Evolutionary conservation across 2,113 vertebrate genomes (phyloP).

Genomic region (Neodon shergylaensis): DNA sequence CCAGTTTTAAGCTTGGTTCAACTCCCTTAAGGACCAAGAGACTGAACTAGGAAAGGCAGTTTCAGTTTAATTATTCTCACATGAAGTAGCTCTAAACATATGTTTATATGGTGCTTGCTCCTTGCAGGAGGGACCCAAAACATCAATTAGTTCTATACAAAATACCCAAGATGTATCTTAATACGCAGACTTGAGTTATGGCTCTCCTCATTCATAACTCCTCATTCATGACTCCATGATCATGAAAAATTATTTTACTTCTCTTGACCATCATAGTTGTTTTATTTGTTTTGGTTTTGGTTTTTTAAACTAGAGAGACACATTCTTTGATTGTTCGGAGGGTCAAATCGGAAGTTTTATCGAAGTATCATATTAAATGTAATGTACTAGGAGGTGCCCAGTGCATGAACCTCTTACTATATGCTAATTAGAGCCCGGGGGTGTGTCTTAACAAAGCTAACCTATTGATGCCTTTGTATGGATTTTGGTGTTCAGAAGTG

Average conservation of each 20-base stretch:
- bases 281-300: background rate
- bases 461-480: background rate
- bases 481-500: background rate
- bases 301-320: conserved; percentile 1
- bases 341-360: conserved; percentile 22
- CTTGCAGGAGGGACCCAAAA: conserved; percentile 20
- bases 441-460: background rate
- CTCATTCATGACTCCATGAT: background rate
- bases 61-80: conserved; percentile 31
- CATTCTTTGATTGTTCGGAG: background rate
- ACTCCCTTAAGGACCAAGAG: conserved; percentile 28
- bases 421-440: background rate
- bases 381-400: background rate
- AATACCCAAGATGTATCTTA: background rate
- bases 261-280: background rate
- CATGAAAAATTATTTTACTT: background rate
- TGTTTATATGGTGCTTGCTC: background rate
- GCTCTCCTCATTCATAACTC: background rate
- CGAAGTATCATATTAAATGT: conserved; percentile 24
- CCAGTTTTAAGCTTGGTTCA: conserved; percentile 39
- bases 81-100: background rate
- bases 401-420: background rate
- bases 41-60: conserved; percentile 16
- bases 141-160: background rate
- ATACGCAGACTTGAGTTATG: background rate